Evolutionary conservation across 2,797 vertebrate genomes (phyloP), one percentile per base, ranked within the genome.

Genomic region (Pangasius larnaudii): DNA sequence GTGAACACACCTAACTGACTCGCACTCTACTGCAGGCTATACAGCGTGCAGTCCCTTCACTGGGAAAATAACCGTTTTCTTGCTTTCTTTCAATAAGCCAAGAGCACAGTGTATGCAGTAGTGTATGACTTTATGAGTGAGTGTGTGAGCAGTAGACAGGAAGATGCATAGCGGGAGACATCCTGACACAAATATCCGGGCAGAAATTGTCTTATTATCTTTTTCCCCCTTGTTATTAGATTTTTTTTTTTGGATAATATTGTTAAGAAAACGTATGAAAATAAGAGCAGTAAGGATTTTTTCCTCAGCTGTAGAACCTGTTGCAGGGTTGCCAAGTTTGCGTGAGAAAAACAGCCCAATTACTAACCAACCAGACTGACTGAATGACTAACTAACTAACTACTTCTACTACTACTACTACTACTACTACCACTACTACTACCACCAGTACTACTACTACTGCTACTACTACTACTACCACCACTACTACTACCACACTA

Each of bases 381-480:
- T 65, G 13, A 65, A 10, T 65, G 13, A n/a, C 11, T 30, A 30
- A 36, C 67, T 30, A 30, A 36, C 67, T 67, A 67, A n/a, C 3
- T 61, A 59, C 19, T 59, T 1, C 19, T 59, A 24, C 6, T 59
- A 59, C 19, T 22, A 59, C 19, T 59, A 1, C 2, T 8, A 19
- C 1, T 58, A 58, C 6, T 22, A 59, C 19, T 22, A 22, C 6
- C 2, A 24, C 6, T 0, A 6, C 18, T 1, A 51, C 11, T 13
- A 51, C 11, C 0, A 13, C 11, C 2, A 13, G 2, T 2, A 2
- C 49, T 0, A 9, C 42, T 0, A 46, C 6, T 8, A 46, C 42
- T 0, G 13, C 11, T 2, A 2, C 49, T 0, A 9, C 42, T 0
- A 46, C 6, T 8, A 46, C 42, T 0, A 46, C 42, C 0, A 46